Evolutionary conservation across 2,113 vertebrate species (phyloP).

Genomic region (Uria lomvia): DNA sequence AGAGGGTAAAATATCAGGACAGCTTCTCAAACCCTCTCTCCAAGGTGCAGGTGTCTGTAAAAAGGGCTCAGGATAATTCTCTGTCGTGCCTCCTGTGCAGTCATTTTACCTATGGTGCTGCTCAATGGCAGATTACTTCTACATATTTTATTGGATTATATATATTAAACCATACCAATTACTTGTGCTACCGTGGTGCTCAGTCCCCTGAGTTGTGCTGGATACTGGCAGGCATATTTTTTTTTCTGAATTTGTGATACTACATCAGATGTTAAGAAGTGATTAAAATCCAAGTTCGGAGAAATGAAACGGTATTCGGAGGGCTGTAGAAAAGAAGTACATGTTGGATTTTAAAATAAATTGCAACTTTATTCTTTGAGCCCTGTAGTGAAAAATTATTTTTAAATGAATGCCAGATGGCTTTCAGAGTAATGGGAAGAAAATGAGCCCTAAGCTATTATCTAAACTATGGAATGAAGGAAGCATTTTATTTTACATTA

Average conservation of each 20-base stretch:
- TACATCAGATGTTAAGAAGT: neutral
- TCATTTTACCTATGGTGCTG: neutral
- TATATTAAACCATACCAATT: neutral
- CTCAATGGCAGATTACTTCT: neutral
- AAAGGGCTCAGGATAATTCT: neutral
- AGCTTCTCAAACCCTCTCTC: neutral
- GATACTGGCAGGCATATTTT: neutral
- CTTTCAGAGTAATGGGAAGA: constrained; percentile 27
- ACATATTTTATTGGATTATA: neutral
- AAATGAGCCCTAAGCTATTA: constrained; percentile 24
- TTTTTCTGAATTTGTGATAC: neutral
- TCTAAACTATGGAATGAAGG: constrained; percentile 1
- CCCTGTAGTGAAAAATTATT: constrained; percentile 12
- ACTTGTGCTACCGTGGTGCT: neutral
- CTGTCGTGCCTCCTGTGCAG: neutral
- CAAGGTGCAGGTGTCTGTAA: neutral
- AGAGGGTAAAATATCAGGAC: neutral
- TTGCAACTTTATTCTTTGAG: constrained; percentile 19
- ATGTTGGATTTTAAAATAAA: constrained; percentile 13
- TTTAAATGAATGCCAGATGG: constrained; percentile 51
- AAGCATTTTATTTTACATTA: constrained; percentile 47
- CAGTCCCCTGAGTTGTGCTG: neutral
- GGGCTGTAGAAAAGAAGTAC: neutral
- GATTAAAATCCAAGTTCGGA: neutral
- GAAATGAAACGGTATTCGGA: neutral